These are phyloP conservation scores for Parazoanthus darwini DNA, from an alignment of 92 coral and sea anemone genomes.

Conservation along the genomic window DNA sequence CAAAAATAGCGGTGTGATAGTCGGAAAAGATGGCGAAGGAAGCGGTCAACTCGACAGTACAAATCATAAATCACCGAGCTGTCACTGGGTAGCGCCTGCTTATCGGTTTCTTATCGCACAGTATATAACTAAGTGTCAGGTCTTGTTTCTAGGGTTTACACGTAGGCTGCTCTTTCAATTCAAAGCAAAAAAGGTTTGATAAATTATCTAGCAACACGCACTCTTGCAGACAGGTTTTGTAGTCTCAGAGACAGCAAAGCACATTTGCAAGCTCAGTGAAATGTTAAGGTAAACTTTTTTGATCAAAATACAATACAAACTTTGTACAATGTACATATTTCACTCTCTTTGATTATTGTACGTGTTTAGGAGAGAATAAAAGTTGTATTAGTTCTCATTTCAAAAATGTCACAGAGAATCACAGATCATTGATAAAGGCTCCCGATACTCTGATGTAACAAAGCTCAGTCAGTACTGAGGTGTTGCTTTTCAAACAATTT, in stretches of 20 bases:
- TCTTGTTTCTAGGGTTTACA: slow-evolving; percentile 18
- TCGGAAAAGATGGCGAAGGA: slow-evolving; percentile 45
- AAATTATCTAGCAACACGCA: neutral
- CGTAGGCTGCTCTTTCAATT: neutral
- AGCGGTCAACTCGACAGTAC: slow-evolving; percentile 40
- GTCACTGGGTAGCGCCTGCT: slow-evolving; percentile 44
- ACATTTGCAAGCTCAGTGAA: neutral
- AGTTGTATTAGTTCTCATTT: neutral
- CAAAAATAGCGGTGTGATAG: slow-evolving; percentile 25
- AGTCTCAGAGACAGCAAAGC: neutral
- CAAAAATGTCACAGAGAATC: neutral
- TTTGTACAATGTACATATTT: slow-evolving; percentile 9
- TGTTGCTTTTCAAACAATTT: neutral
- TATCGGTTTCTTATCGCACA: slow-evolving; percentile 37
- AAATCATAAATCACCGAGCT: slow-evolving; percentile 48
- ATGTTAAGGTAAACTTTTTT: neutral
- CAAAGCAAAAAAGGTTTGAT: neutral
- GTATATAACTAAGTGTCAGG: slow-evolving; percentile 20
- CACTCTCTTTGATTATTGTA: neutral
- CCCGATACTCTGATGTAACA: neutral
- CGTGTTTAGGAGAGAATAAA: neutral
- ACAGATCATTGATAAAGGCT: neutral
- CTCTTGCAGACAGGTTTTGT: neutral
- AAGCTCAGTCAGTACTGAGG: neutral
- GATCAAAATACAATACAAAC: neutral